Base-by-base conservation (phyloP, 2,113 vertebrate genomes). In the Sisor rabdophorus region DNA sequence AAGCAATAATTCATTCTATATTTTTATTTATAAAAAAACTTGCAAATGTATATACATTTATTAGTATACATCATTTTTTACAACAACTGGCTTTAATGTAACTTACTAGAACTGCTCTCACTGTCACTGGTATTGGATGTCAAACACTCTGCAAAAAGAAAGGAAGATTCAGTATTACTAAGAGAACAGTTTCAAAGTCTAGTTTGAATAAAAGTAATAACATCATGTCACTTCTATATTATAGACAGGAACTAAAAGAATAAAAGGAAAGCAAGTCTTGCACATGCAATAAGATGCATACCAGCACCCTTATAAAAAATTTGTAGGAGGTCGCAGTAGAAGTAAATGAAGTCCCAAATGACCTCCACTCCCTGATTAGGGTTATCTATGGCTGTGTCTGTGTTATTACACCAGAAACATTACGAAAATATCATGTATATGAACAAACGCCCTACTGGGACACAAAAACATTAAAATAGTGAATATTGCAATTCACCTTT, bases 31-130 rank as follows among this genome's bases (percentile, higher is more conserved):
- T n/a, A n/a, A n/a, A n/a, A n/a, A n/a, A n/a, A n/a, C n/a, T n/a
- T n/a, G n/a, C n/a, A n/a, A n/a, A n/a, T n/a, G n/a, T n/a, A n/a
- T n/a, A n/a, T n/a, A n/a, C n/a, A n/a, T n/a, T n/a, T n/a, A n/a
- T n/a, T n/a, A n/a, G n/a, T n/a, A n/a, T n/a, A n/a, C n/a, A n/a
- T 20, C n/a, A 3, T 52, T 81, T 68, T 52, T 85, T 48, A 26
- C 13, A 48, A 67, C 15, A 17, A 17, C 10, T 9, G 22, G 9
- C 15, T 68, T 69, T 52, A 7, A 69, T 67, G 84, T 83, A 83
- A 96, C 97, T 98, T 94, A 99, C 96, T 99, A 87, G 97, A 98
- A 91, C 97, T 99, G 93, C 97, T 99, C 91, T 98, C 97, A 85
- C 97, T 99, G 95, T 99, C 97, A 88, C 97, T 99, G 84, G 97